These are phyloP conservation scores for Bradysia coprophila DNA, from an alignment of 1,140 invertebrate genomes.

Conservation along the genomic window DNA sequence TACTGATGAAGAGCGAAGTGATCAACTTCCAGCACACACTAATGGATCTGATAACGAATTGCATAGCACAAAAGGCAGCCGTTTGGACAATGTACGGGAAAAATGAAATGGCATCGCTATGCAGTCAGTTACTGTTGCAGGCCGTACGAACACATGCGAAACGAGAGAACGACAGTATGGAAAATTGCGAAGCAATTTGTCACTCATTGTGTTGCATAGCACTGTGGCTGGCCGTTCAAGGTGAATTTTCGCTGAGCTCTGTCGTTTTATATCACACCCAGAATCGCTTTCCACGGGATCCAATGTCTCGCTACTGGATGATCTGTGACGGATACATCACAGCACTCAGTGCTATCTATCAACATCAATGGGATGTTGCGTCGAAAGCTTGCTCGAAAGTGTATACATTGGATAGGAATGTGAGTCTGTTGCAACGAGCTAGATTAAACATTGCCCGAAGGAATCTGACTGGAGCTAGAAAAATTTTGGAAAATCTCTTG, in stretches of 20 bases:
- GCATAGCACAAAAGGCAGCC: conserved; percentile 58
- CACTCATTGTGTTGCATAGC: conserved; percentile 51
- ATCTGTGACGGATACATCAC: conserved; percentile 41
- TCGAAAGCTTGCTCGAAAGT: conserved; percentile 52
- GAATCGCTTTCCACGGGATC: conserved; percentile 38
- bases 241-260: conserved; percentile 34
- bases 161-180: conserved; percentile 26
- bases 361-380: conserved; percentile 57
- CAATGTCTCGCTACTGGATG: conserved; percentile 43
- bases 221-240: conserved; percentile 37
- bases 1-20: conserved; percentile 64
- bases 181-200: conserved; percentile 48
- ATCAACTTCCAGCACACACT: conserved; percentile 71
- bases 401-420: conserved; percentile 46
- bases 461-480: conserved; percentile 39
- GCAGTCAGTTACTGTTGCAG: conserved; percentile 56
- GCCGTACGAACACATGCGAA: conserved; percentile 31
- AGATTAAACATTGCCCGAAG: conserved; percentile 48
- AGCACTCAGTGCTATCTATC: conserved; percentile 32
- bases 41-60: conserved; percentile 57
- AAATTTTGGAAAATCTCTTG: conserved; percentile 36
- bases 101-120: conserved; percentile 58
- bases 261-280: conserved; percentile 35
- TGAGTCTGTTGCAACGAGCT: conserved; percentile 41
- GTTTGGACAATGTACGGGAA: conserved; percentile 78